Conservation (phyloP, 2,113 vertebrate species). For the Hemibagrus wyckioides region DNA sequence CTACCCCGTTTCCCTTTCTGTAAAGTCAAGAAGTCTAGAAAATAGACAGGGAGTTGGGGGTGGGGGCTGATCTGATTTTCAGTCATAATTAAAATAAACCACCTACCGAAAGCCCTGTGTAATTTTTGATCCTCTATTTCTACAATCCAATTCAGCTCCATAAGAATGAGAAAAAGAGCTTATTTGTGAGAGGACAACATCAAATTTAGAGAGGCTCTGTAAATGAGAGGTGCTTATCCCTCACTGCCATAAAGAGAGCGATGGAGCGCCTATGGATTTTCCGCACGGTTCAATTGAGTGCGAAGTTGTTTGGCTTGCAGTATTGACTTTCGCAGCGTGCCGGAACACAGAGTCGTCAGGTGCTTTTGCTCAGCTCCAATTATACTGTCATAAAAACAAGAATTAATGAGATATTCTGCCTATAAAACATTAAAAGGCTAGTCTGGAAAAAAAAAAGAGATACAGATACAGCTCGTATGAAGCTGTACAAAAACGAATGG, state of each 20-base stretch:
- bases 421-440: constrained; percentile 59
- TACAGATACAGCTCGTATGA: constrained; percentile 20
- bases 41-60: not conserved
- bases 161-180: constrained; percentile 33
- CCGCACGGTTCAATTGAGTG: constrained; percentile 92
- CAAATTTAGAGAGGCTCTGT: constrained; percentile 70
- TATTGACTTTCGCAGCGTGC: constrained; percentile 90
- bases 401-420: constrained; percentile 84
- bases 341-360: constrained; percentile 88
- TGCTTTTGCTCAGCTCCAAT: constrained; percentile 93
- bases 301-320: constrained; percentile 98
- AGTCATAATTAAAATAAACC: not conserved
- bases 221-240: constrained; percentile 82
- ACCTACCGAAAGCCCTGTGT: not conserved
- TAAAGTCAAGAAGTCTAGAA: not conserved
- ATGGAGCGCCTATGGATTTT: constrained; percentile 89
- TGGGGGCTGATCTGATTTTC: not conserved
- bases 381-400: constrained; percentile 91
- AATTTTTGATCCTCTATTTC: not conserved
- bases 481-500: constrained; percentile 9
- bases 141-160: not conserved
- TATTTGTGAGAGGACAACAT: constrained; percentile 61
- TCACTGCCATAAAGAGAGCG: constrained; percentile 75
- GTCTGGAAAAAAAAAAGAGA: constrained; percentile 66
- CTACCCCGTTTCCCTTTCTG: not conserved